Evolutionary conservation across 2,113 vertebrate species (phyloP), one percentile per base, ranked within the genome.

Genomic region (Atrichornis clamosus): DNA sequence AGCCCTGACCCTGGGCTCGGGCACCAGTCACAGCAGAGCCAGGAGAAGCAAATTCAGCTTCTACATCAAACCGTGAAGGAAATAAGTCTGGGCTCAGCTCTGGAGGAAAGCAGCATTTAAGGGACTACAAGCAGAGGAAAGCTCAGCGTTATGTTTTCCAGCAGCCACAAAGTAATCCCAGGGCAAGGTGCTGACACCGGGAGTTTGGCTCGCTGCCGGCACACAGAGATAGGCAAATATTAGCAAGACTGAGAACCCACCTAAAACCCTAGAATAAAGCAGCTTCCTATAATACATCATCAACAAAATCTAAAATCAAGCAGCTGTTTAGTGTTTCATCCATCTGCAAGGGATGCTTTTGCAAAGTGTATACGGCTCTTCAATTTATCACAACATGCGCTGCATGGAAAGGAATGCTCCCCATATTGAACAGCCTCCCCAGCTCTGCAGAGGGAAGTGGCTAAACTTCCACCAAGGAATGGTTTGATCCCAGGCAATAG

Each of bases 341-440:
- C 32, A 10, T n/a, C 75, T 90, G 46, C 50, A 73, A 88, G 58
- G n/a, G 24, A 16, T 62, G n/a, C 21, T 76, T 81, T 87, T 79
- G 69, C 53, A 69, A 72, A 87, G 75, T 21, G 5, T 21, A 3
- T 35, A 11, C 13, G 26, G 33, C 75, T 80, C 79, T 89, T 73
- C 59, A 46, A 3, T 64, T 90, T 76, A 52, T 65, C 46, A 35
- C 62, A 53, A 10, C 41, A 5, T 12, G 7, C 0, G 3, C 56
- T 72, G 30, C 4, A 1, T 42, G 79, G 68, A 63, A 83, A 77
- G 63, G 64, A 88, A 49, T n/a, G 59, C 2, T 11, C 9, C 28
- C 9, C 7, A 8, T 21, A 50, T 14, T 0, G 0, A 81, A 56
- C 1, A 10, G 7, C 50, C 27, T 22, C 18, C 27, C 5, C 49